phyloP scores from a whole-genome alignment of 2,888 invertebrate species.

The Oasisia sp. region DNA sequence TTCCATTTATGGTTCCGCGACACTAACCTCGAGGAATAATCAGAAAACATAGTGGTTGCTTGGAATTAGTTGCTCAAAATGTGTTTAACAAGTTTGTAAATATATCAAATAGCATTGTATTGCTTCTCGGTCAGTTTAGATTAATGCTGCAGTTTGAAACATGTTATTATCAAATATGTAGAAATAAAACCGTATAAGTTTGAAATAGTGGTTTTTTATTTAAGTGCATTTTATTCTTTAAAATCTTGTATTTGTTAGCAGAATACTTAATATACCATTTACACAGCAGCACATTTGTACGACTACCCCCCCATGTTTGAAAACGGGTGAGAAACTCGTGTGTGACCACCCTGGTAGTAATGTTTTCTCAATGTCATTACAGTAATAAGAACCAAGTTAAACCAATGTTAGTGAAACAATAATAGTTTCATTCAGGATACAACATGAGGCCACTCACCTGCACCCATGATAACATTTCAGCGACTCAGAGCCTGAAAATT shows the following conservation, averaged over 20 bases:
- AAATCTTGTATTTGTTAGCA: too few species aligned
- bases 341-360: too few species aligned
- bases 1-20: neutral
- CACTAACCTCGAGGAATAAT: neutral
- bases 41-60: neutral
- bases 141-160: neutral
- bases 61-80: neutral
- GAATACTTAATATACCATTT: neutral
- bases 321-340: neutral
- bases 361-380: neutral
- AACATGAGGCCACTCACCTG: neutral
- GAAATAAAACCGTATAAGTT: neutral
- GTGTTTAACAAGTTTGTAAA: slow-evolving; percentile 2
- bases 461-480: neutral
- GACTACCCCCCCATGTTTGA: neutral
- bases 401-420: neutral
- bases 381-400: neutral
- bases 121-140: neutral
- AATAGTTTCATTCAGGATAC: neutral
- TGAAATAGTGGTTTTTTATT: slow-evolving; percentile 6
- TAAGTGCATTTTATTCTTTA: neutral
- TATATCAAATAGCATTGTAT: neutral
- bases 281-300: neutral
- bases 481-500: neutral
- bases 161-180: neutral